These are phyloP conservation scores for Stenoptilia bipunctidactyla DNA, from an alignment of 2,888 invertebrate genomes.

Conservation along the genomic window DNA sequence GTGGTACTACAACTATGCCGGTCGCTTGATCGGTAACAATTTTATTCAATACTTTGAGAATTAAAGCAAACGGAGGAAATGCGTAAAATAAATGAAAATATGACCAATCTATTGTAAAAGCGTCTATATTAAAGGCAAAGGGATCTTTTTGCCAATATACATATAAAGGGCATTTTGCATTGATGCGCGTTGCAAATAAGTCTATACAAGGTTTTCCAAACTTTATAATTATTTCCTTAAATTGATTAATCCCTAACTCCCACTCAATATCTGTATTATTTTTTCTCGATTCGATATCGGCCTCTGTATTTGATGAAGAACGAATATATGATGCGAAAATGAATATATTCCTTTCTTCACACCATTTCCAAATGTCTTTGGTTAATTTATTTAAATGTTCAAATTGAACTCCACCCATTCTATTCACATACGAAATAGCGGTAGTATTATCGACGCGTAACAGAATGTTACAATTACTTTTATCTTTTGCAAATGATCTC, in stretches of 20 bases:
- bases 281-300: constrained; percentile 5
- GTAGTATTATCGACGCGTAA: constrained; percentile 8
- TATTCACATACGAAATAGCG: constrained; percentile 11
- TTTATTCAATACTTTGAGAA: constrained; percentile 3
- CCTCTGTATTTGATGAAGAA: too few species aligned
- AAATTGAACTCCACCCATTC: constrained; percentile 11
- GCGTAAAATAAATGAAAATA: constrained; percentile 11
- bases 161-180: constrained; percentile 2
- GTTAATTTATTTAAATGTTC: constrained; percentile 7
- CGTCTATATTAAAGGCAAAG: constrained; percentile 5
- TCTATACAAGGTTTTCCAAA: background rate
- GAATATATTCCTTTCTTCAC: too few species aligned
- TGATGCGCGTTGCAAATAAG: too few species aligned
- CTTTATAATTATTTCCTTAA: background rate
- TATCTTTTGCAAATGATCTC: too few species aligned
- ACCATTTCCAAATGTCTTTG: constrained; percentile 9
- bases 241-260: background rate
- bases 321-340: too few species aligned
- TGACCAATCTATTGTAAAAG: constrained; percentile 9
- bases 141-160: constrained; percentile 9
- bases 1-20: constrained; percentile 5
- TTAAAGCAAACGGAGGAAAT: constrained; percentile 18
- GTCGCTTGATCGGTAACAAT: constrained; percentile 5
- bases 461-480: too few species aligned
- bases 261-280: constrained; percentile 5